Base-by-base conservation (phyloP, 2,888 invertebrate genomes). In the Schizotus pectinicornis region DNA sequence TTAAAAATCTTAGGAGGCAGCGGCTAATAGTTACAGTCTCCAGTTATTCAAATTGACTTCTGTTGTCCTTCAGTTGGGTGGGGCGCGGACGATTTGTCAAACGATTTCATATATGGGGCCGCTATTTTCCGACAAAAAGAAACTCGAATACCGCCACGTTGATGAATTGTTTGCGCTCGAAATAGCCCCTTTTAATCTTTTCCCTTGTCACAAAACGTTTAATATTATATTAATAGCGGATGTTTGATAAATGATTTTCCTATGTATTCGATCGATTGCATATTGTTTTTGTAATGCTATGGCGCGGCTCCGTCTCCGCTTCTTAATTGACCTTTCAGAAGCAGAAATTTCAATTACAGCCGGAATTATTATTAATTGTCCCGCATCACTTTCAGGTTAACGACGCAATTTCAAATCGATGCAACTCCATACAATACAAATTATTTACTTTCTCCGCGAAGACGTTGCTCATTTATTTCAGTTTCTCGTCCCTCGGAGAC, bases 381-480 rank as follows among this genome's bases (percentile, higher is more conserved):
- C 52, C 42, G 22, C 52, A 59, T 52, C 38, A 56, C 49, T 56
- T 53, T 48, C 53, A 56, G 56, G 59, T 61, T 59, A 56, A 62
- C 54, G 48, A 43, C 36, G 30, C 22, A 13, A 14, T 22, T 22
- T 22, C 22, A 22, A 22, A 22, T 22, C 22, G 22, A 22, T 22
- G 22, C 22, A 22, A 22, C 22, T 22, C 22, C 5, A n/a, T n/a
- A n/a, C 22, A 22, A 22, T 63, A 63, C 62, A 64, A 67, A 67
- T 60, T 63, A 63, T 61, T 67, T 64, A 64, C 62, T 65, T 39
- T 11, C 39, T 3, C 6, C 9, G 3, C 13, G 6, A 58, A 62
- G 59, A 61, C 58, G 57, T 54, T 67, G 67, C 62, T 64, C 67
- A 69, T 69, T 69, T 68, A 62, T 69, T 67, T 67, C 67, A 68